Evolutionary conservation across 2,113 vertebrate species (phyloP).

Genomic region (Lophura nycthemera): DNA sequence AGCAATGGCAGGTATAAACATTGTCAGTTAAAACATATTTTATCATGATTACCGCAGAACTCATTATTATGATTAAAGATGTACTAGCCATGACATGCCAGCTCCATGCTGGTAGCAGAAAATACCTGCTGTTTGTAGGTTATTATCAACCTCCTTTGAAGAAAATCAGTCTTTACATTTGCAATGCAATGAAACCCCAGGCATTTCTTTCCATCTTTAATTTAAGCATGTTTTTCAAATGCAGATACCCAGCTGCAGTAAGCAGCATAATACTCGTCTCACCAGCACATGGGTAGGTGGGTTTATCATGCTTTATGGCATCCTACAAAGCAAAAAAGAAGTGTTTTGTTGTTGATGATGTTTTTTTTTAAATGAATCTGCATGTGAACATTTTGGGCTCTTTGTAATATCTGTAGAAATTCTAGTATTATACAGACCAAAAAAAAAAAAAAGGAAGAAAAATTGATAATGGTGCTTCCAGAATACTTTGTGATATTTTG

Average conservation of each 20-base stretch:
- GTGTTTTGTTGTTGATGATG: background rate
- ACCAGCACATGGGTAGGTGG: background rate
- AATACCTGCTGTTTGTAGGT: conserved; percentile 74
- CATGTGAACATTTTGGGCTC: background rate
- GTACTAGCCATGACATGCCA: conserved; percentile 68
- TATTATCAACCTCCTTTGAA: conserved; percentile 73
- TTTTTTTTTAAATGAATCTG: background rate
- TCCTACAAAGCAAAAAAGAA: background rate
- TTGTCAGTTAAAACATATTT: conserved; percentile 68
- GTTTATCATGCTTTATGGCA: background rate
- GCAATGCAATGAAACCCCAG: conserved; percentile 67
- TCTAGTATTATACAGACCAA: background rate
- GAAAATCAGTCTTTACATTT: conserved; percentile 69
- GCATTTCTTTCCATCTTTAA: conserved; percentile 70
- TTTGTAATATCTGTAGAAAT: background rate
- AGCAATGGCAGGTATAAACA: conserved; percentile 52
- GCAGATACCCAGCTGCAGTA: conserved; percentile 46
- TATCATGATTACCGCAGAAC: conserved; percentile 64
- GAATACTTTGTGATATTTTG: background rate
- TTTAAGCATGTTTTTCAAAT: conserved; percentile 53
- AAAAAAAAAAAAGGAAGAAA: background rate
- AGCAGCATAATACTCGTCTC: background rate
- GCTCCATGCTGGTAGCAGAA: conserved; percentile 71
- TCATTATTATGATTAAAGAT: conserved; percentile 75
- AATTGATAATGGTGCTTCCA: background rate